These are phyloP conservation scores for Drosophila meridiana DNA, from an alignment of 2,888 invertebrate genomes.

Conservation along the genomic window DNA sequence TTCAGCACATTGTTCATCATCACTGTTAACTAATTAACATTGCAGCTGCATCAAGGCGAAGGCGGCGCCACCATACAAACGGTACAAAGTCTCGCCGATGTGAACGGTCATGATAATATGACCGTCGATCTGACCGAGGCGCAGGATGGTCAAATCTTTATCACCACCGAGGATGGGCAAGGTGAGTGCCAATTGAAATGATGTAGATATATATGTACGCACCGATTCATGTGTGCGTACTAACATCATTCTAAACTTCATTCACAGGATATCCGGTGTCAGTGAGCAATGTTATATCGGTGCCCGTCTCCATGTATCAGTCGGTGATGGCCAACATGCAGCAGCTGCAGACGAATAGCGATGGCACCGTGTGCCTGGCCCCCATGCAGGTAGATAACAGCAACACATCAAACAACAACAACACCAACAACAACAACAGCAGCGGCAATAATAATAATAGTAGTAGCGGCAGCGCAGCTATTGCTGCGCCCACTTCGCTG, in stretches of 20 bases:
- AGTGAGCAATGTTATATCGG: constrained; percentile 97
- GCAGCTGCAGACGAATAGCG: constrained; percentile 89
- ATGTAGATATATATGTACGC: neutral
- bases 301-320: constrained; percentile 98
- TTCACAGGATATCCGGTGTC: constrained; percentile 89
- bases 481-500: constrained; percentile 34
- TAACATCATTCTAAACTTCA: neutral
- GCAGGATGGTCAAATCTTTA: constrained; percentile 97
- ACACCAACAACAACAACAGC: constrained; percentile 41
- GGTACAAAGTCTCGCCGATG: constrained; percentile 89
- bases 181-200: constrained; percentile 86
- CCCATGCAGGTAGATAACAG: constrained; percentile 91
- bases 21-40: neutral
- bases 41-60: constrained; percentile 89
- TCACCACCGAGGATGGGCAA: constrained; percentile 97
- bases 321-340: constrained; percentile 97
- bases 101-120: constrained; percentile 92
- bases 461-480: constrained; percentile 25
- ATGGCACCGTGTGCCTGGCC: constrained; percentile 93
- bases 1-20: neutral
- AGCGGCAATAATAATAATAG: constrained; percentile 51
- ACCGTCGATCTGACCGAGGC: constrained; percentile 97
- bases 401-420: constrained; percentile 45
- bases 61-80: constrained; percentile 87
- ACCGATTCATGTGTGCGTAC: neutral